phyloP scores from a whole-genome alignment of 2,888 invertebrate species.

The Cosmia trapezina region DNA sequence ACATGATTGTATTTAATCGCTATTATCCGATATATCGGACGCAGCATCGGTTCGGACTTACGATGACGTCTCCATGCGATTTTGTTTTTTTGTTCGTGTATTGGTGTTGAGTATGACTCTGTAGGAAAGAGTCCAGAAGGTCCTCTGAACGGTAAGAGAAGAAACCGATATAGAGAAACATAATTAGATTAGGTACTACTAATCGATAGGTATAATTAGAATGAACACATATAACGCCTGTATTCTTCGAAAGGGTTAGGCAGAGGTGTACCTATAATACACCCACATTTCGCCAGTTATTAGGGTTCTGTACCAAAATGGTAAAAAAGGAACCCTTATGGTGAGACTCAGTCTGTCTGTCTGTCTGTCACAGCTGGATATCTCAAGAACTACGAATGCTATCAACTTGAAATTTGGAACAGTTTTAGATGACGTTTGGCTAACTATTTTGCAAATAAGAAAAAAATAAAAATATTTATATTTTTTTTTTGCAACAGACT shows the following conservation, averaged over 20 bases:
- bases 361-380: too few relatives aligned
- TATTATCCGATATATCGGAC: constrained; percentile 38
- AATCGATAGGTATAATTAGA: not conserved
- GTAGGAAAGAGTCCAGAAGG: not conserved
- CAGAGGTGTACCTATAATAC: not conserved
- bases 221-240: not conserved
- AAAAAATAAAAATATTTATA: too few relatives aligned
- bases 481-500: too few relatives aligned
- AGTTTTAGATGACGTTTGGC: too few relatives aligned
- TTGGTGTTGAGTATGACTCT: not conserved
- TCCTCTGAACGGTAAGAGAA: not conserved
- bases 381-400: too few relatives aligned
- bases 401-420: too few relatives aligned
- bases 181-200: not conserved
- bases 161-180: not conserved
- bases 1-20: constrained; percentile 71
- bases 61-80: constrained; percentile 12
- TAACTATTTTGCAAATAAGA: too few relatives aligned
- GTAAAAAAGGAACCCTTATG: too few relatives aligned
- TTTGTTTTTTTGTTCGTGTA: constrained; percentile 5
- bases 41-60: constrained; percentile 5
- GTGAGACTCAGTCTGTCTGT: too few relatives aligned
- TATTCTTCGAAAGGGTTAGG: not conserved
- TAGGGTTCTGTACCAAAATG: too few relatives aligned
- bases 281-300: too few relatives aligned